Conservation (phyloP, 2,888 invertebrate genomes). For the Herminia tarsipennalis region DNA sequence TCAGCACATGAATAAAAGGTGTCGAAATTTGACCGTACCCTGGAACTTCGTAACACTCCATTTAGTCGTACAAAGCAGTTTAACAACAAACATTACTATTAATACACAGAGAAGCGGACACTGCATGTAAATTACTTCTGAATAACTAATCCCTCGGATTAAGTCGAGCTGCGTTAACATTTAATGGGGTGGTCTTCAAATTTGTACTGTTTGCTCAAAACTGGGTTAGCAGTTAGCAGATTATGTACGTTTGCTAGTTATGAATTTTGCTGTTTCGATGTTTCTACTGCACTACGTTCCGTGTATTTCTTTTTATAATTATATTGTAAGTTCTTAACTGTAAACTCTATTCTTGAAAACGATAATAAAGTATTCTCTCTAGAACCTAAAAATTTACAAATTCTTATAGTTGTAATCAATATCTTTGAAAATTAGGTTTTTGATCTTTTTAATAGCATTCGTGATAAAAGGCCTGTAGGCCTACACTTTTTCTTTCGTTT, state of each 20-base stretch:
- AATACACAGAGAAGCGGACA: conserved; percentile 39
- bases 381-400: too few species aligned
- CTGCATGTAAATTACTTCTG: conserved; percentile 45
- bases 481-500: too few species aligned
- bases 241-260: conserved; percentile 4
- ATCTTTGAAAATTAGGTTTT: too few species aligned
- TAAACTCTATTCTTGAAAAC: too few species aligned
- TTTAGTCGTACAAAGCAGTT: conserved; percentile 17
- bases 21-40: too few species aligned
- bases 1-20: too few species aligned
- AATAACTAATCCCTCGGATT: conserved; percentile 42
- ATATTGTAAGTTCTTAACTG: too few species aligned
- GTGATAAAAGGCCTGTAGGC: too few species aligned
- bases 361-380: too few species aligned
- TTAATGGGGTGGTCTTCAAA: conserved; percentile 35
- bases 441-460: too few species aligned
- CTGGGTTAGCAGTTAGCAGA: conserved; percentile 3
- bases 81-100: conserved; percentile 39
- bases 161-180: conserved; percentile 32
- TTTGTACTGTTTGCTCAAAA: conserved; percentile 20
- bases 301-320: background rate
- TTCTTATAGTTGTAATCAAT: too few species aligned
- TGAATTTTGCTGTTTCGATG: background rate
- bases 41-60: background rate
- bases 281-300: background rate